These are phyloP conservation scores for Drosophila pectinifera DNA, from an alignment of 1,140 invertebrate genomes.

Conservation along the genomic window DNA sequence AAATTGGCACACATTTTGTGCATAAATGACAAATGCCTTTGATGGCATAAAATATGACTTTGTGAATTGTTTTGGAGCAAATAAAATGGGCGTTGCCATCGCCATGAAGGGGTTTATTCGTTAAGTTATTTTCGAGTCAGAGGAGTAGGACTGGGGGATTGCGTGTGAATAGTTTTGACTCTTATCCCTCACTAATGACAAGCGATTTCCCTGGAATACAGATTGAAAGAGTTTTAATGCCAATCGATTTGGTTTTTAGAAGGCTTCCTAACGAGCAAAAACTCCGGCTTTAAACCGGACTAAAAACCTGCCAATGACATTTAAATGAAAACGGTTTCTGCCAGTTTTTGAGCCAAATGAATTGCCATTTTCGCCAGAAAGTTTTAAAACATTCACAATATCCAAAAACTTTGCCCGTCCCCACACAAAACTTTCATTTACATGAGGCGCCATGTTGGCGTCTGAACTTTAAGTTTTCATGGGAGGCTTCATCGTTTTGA, in stretches of 20 bases:
- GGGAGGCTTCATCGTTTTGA: neutral
- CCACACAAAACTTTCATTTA: conserved; percentile 27
- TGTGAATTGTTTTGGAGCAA: conserved; percentile 80
- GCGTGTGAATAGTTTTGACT: conserved; percentile 23
- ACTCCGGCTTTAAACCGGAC: neutral
- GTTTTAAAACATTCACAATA: conserved; percentile 19
- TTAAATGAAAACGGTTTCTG: conserved; percentile 6
- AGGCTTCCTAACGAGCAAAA: conserved; percentile 6
- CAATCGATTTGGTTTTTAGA: neutral
- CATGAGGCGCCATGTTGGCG: conserved; percentile 28
- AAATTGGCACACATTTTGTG: conserved; percentile 82
- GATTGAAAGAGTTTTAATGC: conserved; percentile 4
- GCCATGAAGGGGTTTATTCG: conserved; percentile 31
- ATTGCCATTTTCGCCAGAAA: conserved; percentile 32
- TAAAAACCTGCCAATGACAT: conserved; percentile 41
- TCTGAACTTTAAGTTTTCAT: conserved; percentile 10
- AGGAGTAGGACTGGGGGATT: neutral
- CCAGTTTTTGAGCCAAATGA: conserved; percentile 18
- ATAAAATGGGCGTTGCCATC: conserved; percentile 65
- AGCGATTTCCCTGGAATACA: conserved; percentile 25
- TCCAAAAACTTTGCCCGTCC: conserved; percentile 23
- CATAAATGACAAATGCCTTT: conserved; percentile 83
- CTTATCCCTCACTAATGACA: conserved; percentile 6
- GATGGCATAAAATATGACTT: conserved; percentile 84
- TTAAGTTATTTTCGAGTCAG: neutral